phyloP scores from a whole-genome alignment of 2,113 vertebrate species.

The Hoplias malabaricus region DNA sequence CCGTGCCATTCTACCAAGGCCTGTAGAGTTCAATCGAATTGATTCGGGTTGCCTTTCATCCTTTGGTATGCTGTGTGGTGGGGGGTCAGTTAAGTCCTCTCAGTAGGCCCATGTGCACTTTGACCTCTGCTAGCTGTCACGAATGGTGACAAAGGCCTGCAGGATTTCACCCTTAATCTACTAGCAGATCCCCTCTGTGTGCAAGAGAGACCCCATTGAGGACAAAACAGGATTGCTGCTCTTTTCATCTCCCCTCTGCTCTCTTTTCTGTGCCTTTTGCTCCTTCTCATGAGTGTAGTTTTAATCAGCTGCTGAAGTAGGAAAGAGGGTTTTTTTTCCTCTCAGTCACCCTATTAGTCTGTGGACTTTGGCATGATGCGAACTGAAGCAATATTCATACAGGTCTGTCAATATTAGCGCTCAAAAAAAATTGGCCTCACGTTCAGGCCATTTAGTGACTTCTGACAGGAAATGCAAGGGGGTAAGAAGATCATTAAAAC shows the following conservation, averaged over 20 bases:
- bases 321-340: conserved; percentile 8
- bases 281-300: conserved; percentile 9
- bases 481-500: neutral
- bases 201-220: conserved; percentile 23
- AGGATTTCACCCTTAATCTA: conserved; percentile 51
- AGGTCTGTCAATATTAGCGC: conserved; percentile 8
- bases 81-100: conserved; percentile 37
- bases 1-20: conserved; percentile 1
- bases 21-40: neutral
- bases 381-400: conserved; percentile 7
- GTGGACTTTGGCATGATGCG: conserved; percentile 17
- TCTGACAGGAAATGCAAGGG: neutral
- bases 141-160: conserved; percentile 31
- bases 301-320: neutral
- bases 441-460: neutral
- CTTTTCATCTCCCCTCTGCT: conserved; percentile 44
- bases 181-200: conserved; percentile 23
- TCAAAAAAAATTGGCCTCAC: neutral
- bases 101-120: conserved; percentile 32
- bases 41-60: conserved; percentile 20
- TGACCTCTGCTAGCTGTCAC: conserved; percentile 37
- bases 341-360: neutral
- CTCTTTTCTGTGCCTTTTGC: conserved; percentile 22
- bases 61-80: conserved; percentile 38
- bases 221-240: conserved; percentile 34